These are phyloP conservation scores for Nibea albiflora DNA, from an alignment of 2,113 vertebrate species.

Conservation along the genomic window DNA sequence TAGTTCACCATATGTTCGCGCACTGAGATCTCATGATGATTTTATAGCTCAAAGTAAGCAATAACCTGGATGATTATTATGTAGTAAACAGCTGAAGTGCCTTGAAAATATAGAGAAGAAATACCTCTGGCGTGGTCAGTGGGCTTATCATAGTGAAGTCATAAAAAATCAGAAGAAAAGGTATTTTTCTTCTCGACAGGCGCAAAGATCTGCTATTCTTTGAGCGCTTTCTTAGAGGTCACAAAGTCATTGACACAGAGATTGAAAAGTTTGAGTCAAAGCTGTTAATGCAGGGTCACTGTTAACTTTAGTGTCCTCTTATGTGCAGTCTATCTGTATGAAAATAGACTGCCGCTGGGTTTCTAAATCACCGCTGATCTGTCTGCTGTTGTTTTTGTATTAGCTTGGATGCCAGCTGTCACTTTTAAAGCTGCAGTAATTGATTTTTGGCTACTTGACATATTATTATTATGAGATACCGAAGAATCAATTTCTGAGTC, in stretches of 20 bases:
- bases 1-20: conserved; percentile 54
- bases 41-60: conserved; percentile 38
- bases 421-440: neutral
- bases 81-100: conserved; percentile 22
- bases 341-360: neutral
- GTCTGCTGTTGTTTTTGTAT: neutral
- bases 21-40: conserved; percentile 46
- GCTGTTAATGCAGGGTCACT: conserved; percentile 6
- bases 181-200: conserved; percentile 7
- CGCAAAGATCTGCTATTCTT: neutral
- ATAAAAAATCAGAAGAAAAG: neutral
- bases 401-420: no score
- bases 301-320: neutral
- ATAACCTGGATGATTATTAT: conserved; percentile 41
- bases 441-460: neutral
- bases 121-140: neutral
- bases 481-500: neutral
- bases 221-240: conserved; percentile 18
- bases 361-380: neutral
- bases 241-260: conserved; percentile 27
- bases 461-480: neutral
- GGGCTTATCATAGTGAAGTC: conserved; percentile 12
- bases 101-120: neutral
- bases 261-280: conserved; percentile 28
- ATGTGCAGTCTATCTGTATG: neutral